These are phyloP conservation scores for Halesus radiatus DNA, from an alignment of 1,140 invertebrate species.

Conservation along the genomic window DNA sequence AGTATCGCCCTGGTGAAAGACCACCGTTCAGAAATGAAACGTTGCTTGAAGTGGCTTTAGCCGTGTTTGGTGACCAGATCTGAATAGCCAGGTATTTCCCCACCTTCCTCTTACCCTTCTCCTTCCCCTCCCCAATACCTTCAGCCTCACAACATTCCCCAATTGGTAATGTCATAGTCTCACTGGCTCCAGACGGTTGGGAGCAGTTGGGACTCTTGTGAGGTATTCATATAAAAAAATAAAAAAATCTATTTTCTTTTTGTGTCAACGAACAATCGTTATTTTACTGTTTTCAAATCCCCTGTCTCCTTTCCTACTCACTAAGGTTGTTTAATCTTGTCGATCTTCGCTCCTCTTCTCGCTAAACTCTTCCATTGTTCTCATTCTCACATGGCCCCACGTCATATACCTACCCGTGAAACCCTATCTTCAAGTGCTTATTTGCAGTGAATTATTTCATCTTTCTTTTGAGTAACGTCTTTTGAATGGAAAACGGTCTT, in stretches of 20 bases:
- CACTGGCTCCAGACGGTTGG: too few relatives aligned
- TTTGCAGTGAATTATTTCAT: conserved; percentile 24
- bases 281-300: neutral
- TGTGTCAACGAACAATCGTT: neutral
- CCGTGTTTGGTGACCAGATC: too few relatives aligned
- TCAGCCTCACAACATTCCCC: too few relatives aligned
- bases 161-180: too few relatives aligned
- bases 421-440: conserved; percentile 7
- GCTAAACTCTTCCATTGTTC: neutral
- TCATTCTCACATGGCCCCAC: neutral
- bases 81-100: too few relatives aligned
- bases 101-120: too few relatives aligned
- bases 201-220: too few relatives aligned
- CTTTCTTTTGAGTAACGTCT: conserved; percentile 28
- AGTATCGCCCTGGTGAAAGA: too few relatives aligned
- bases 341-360: neutral
- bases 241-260: neutral
- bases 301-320: neutral
- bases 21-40: too few relatives aligned
- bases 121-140: too few relatives aligned
- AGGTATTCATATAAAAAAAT: too few relatives aligned
- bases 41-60: too few relatives aligned
- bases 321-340: neutral
- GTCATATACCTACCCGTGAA: neutral
- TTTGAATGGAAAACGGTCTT: conserved; percentile 1